Evolutionary conservation across 2,113 vertebrate species (phyloP).

Genomic region (Alectura lathami): DNA sequence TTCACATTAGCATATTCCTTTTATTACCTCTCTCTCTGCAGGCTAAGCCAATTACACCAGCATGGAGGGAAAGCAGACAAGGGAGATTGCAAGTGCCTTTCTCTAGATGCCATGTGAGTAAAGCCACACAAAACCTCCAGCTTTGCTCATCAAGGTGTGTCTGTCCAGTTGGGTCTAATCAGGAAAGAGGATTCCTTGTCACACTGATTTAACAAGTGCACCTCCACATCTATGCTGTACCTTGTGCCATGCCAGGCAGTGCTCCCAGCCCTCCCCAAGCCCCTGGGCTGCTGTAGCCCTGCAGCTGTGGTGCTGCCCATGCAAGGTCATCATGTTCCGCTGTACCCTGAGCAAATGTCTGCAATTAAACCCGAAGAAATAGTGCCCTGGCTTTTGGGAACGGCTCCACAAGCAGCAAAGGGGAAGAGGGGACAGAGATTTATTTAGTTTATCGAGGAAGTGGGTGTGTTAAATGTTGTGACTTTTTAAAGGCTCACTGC

Average conservation of each 20-base stretch:
- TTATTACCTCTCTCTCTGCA: neutral
- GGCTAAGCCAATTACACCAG: neutral
- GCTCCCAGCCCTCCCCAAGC: neutral
- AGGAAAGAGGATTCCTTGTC: neutral
- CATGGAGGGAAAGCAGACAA: neutral
- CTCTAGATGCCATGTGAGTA: neutral
- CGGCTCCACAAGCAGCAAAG: neutral
- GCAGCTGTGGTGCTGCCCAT: neutral
- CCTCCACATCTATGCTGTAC: neutral
- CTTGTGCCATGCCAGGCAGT: neutral
- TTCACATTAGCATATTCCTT: neutral
- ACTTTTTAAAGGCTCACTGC: constrained; percentile 23
- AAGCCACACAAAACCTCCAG: neutral
- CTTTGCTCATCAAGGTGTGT: neutral
- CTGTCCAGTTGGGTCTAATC: neutral
- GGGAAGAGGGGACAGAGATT: neutral
- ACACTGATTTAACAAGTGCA: neutral
- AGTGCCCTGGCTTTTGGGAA: neutral
- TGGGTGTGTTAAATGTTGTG: constrained; percentile 58
- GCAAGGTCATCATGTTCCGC: neutral
- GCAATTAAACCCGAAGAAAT: constrained; percentile 49
- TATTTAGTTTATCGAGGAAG: constrained; percentile 61
- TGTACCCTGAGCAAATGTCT: neutral
- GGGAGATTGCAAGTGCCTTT: neutral
- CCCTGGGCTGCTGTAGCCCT: neutral